Conservation (phyloP, 2,797 vertebrate genomes). For the Lepilemur ruficaudatus region DNA sequence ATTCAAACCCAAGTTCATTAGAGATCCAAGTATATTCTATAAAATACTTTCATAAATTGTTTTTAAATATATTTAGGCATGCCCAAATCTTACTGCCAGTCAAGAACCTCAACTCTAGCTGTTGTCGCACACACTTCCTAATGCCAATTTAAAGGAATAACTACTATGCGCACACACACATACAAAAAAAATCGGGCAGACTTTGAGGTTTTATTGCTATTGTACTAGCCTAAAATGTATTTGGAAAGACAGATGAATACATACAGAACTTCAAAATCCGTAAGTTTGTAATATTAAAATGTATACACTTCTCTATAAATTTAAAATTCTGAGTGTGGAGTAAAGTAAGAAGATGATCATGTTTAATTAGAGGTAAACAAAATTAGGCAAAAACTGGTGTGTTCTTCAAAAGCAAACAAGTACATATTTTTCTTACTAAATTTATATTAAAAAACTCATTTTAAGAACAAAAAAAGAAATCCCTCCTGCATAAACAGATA, state of each 20-base stretch:
- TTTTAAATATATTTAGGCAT: neutral
- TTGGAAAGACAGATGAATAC: neutral
- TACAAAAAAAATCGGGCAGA: neutral
- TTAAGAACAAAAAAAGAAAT: conserved; percentile 15
- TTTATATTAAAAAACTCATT: neutral
- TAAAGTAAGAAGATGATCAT: neutral
- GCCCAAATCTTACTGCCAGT: neutral
- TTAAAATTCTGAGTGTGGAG: neutral
- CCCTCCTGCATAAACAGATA: neutral
- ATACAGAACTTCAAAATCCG: neutral
- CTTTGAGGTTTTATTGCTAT: neutral
- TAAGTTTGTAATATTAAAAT: conserved; percentile 15
- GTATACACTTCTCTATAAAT: neutral
- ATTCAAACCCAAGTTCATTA: neutral
- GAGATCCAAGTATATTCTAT: neutral
- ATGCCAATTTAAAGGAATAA: conserved; percentile 1
- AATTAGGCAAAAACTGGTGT: neutral
- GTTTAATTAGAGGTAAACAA: conserved; percentile 37
- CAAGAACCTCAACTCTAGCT: neutral
- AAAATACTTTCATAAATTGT: neutral
- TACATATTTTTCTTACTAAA: neutral
- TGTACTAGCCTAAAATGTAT: neutral
- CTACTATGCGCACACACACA: neutral
- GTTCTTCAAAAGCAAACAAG: neutral
- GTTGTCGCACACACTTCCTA: neutral